Base-by-base conservation (phyloP, 2,113 vertebrate genomes). In the Shinisaurus crocodilurus region DNA sequence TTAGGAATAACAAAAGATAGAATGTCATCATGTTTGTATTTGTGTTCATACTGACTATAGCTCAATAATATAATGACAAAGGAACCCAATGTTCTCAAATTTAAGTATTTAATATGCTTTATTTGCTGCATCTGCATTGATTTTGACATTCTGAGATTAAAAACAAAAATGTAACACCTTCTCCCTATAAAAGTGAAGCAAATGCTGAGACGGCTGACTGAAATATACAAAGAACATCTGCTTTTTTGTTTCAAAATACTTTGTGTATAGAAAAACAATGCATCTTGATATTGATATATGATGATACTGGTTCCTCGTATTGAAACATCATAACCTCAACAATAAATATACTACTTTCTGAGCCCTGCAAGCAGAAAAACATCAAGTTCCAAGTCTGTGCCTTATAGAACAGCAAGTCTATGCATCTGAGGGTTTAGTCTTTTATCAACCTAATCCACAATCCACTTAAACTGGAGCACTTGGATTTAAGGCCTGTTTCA, bases 281-380 rank as follows among this genome's bases (percentile, higher is more conserved):
- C 87, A 95, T 93, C 82, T 91, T 91, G 94, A 96, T 85, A 94
- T 43, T 0, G 67, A 95, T 93, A 97, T 80, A 88, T 88, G 94
- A 95, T 94, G 95, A 96, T 94, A 97, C 89, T 86, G 92, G 92
- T 96, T 96, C 92, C 92, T 88, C 96, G 95, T 94, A 95, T 93
- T 80, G 79, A 96, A 91, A 95, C 94, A 95, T 92, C 93, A 95
- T 93, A 90, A 95, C 91, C 91, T 95, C 40, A 91, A 97, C 91
- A 97, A 97, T 97, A 97, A 97, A 97, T 96, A 97, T 94, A 96
- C 88, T 93, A 91, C 96, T 96, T 96, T 95, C 94, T 95, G 96
- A 97, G 96, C 96, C 96, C 97, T 96, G 93, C 93, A 95, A 96
- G 94, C 97, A 96, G 95, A 96, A 97, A 97, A 95, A 96, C 87